Conservation (phyloP, 2,113 vertebrate genomes). For the Rhynchopsitta pachyrhyncha region DNA sequence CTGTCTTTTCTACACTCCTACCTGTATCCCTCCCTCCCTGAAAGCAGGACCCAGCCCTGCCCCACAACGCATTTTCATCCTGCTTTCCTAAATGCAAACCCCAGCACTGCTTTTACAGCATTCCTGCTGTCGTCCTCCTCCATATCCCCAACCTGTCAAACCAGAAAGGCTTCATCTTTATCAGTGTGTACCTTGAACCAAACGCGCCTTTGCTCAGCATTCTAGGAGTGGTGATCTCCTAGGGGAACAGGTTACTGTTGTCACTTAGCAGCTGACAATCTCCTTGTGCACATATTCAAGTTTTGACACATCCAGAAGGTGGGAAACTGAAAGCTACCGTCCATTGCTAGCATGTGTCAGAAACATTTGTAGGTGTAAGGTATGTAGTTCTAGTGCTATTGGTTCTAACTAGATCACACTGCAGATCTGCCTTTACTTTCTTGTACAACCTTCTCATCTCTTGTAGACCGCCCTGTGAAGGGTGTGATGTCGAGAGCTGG, state of each 20-base stretch:
- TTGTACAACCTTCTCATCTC: background rate
- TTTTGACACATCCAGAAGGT: background rate
- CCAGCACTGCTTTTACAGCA: background rate
- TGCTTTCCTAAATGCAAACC: background rate
- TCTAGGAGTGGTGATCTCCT: background rate
- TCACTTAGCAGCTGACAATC: background rate
- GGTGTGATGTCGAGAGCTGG: background rate
- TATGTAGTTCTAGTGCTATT: background rate
- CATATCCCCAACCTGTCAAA: background rate
- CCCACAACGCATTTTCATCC: fast-evolving
- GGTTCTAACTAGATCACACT: background rate
- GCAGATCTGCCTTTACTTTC: background rate
- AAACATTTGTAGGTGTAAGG: background rate
- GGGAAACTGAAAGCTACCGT: background rate
- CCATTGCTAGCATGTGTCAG: background rate
- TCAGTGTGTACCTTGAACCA: fast-evolving
- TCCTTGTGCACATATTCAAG: background rate
- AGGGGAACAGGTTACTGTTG: background rate
- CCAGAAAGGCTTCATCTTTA: background rate
- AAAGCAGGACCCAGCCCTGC: background rate
- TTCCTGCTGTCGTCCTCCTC: background rate
- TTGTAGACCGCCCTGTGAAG: too few relatives aligned
- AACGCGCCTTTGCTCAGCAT: background rate
- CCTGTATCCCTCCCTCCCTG: background rate
- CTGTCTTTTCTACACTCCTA: background rate